Percentiles rank a stretch among this genome's conserved stretches.
These are phyloP conservation scores for Gallinago paraguaiae DNA, from an alignment of 2,113 vertebrate genomes.

Conservation along the genomic window DNA sequence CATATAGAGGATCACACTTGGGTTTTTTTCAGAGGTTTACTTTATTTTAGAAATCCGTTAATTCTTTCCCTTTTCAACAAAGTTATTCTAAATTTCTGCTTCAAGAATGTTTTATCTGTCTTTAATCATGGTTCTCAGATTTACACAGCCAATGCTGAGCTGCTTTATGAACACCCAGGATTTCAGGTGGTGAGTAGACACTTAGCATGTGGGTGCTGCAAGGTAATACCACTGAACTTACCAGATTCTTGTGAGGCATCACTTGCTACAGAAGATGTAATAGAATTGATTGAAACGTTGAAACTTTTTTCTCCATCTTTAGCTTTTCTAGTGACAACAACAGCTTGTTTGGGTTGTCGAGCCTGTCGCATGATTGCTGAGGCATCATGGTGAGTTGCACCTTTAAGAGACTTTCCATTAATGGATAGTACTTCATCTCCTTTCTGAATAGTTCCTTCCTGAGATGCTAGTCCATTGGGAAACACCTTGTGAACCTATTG, in stretches of 20 bases:
- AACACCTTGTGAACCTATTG: conserved; percentile 92
- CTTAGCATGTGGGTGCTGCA: background rate
- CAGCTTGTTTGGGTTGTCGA: conserved; percentile 83
- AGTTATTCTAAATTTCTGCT: background rate
- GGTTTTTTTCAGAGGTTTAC: background rate
- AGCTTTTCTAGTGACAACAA: conserved; percentile 85
- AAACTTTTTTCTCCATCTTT: conserved; percentile 27
- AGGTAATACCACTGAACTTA: background rate
- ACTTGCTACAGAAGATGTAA: conserved; percentile 26
- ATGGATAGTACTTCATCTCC: conserved; percentile 93
- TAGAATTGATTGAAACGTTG: background rate
- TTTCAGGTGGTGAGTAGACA: background rate
- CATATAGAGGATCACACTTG: background rate
- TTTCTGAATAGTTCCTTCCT: conserved; percentile 93
- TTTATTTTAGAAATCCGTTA: background rate
- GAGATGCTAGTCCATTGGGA: conserved; percentile 84
- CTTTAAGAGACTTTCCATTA: conserved; percentile 90
- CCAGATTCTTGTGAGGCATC: conserved; percentile 37
- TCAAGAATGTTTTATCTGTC: background rate
- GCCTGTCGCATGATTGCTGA: conserved; percentile 85
- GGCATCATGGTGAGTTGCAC: conserved; percentile 81
- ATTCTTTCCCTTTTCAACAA: background rate
- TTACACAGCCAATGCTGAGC: background rate
- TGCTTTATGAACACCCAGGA: background rate
- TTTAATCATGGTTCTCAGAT: background rate